Evolutionary conservation across 2,113 vertebrate genomes (phyloP), one percentile per base, ranked within the genome.

Genomic region (Panthera uncia): DNA sequence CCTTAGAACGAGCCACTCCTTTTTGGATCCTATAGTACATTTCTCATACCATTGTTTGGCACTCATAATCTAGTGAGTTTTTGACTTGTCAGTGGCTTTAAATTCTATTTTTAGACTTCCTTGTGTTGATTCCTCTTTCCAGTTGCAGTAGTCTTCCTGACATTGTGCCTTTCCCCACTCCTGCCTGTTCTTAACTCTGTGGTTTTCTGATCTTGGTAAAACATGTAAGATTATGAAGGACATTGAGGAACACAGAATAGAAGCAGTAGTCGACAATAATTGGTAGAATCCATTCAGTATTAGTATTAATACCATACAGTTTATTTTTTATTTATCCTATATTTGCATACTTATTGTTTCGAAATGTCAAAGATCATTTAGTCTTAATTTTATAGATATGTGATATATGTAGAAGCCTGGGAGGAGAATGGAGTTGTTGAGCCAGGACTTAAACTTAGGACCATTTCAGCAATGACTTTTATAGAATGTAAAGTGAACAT

Each of bases 81-180:
- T 74, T 82, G 36, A 74, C 36, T 48, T 89, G 38, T 52, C 29
- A 63, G 48, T 85, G 38, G 81, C 27, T 36, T 89, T 82, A 76
- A 73, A 33, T 92, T 95, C 74, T 94, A 29, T 57, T 94, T 81
- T 95, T 81, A 74, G 65, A 78, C 29, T 81, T 96, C 36, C 85
- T 92, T 86, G 36, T 86, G 29, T 89, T 66, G 79, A 78, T 65
- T 36, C 38, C 66, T 81, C 68, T 83, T 92, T 78, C 38, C 16
- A 45, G 0, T 63, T 27, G 4, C 38, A 57, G 1, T 71, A 65
- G 52, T 78, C 36, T 76, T 27, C 45, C 5, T 74, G n/a, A 79
- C 18, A 27, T 50, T 23, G 36, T 90, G 23, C 19, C 74, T 81
- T 91, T 90, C 36, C 31, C 23, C 1, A 21, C 31, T 61, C 33